A percentile compares a stretch with the other conserved stretches of the same genome.
Evolutionary conservation across 2,888 invertebrate species (phyloP).

Genomic region (Tipula lateralis): DNA sequence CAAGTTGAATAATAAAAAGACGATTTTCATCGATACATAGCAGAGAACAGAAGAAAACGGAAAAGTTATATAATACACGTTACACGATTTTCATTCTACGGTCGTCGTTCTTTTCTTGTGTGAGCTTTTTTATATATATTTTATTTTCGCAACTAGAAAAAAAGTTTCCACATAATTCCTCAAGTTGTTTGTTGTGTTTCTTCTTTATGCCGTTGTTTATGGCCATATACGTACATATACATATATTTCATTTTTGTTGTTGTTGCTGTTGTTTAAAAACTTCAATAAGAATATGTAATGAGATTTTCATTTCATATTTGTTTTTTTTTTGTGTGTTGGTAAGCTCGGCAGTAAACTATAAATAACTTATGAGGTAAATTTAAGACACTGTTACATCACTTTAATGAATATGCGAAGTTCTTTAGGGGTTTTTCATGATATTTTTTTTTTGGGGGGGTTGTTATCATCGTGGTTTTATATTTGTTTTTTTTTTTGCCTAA

Average conservation of each 20-base stretch:
- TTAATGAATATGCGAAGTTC: background rate
- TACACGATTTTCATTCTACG: background rate
- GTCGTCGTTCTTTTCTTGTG: background rate
- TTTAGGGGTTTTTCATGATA: background rate
- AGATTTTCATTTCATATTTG: background rate
- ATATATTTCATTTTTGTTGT: background rate
- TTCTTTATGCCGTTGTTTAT: background rate
- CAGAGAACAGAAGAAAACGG: background rate
- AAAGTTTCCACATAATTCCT: background rate
- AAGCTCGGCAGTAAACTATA: background rate
- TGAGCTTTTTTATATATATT: background rate
- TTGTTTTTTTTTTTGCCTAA: background rate
- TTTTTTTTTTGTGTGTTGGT: background rate
- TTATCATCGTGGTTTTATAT: background rate
- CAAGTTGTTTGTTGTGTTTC: background rate
- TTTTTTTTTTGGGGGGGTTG: background rate
- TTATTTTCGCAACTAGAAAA: background rate
- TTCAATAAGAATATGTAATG: background rate
- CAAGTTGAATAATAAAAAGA: background rate
- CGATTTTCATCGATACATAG: background rate
- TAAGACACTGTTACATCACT: background rate
- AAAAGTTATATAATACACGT: background rate
- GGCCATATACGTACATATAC: background rate
- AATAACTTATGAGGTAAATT: constrained; percentile 6
- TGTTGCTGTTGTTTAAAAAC: background rate